Percentiles rank a stretch among this genome's conserved stretches.
Conservation (phyloP, 2,888 invertebrate genomes). For the Drosophila paranaensis region DNA sequence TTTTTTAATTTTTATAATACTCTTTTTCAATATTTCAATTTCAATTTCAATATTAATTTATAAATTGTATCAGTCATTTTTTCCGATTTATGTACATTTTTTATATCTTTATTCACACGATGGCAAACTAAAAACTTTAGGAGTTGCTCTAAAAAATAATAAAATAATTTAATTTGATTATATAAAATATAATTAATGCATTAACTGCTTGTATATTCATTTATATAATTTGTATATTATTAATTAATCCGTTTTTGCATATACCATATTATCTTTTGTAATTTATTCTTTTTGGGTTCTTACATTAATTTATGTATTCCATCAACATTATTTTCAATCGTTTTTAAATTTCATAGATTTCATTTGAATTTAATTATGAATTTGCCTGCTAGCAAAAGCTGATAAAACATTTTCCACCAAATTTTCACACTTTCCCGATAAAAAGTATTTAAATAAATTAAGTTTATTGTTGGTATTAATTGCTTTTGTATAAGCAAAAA, state of each 20-base stretch:
- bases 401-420: background rate
- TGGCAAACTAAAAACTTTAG: too few relatives aligned
- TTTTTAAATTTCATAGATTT: background rate
- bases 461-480: background rate
- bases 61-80: too few relatives aligned
- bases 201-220: too few relatives aligned
- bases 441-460: background rate
- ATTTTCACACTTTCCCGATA: background rate
- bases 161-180: background rate
- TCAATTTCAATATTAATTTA: too few relatives aligned
- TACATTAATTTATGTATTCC: background rate
- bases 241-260: background rate
- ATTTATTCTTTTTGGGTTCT: background rate
- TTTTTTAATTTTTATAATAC: too few relatives aligned
- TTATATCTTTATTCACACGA: too few relatives aligned
- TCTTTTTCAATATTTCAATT: too few relatives aligned
- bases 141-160: too few relatives aligned
- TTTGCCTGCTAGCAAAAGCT: too few relatives aligned
- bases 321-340: background rate
- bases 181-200: too few relatives aligned
- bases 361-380: background rate
- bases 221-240: background rate
- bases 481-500: background rate
- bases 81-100: too few relatives aligned
- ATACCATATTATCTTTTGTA: background rate